Conservation (phyloP, 2,888 invertebrate species). For the Cinara cedri region DNA sequence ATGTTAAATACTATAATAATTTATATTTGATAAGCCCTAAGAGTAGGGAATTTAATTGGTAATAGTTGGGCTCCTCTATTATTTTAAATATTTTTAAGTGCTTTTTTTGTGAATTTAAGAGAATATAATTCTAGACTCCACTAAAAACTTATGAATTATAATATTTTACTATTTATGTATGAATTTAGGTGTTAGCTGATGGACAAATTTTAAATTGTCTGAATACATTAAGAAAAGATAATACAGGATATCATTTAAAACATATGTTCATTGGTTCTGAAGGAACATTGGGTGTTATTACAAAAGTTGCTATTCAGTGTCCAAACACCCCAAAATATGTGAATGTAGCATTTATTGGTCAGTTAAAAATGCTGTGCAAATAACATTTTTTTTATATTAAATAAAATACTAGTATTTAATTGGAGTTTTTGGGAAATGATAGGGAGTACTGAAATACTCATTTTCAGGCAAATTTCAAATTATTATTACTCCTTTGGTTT, state of each 20-base stretch:
- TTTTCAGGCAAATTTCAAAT: too few species aligned
- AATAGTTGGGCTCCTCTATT: too few species aligned
- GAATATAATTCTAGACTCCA: too few species aligned
- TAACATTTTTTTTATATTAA: not conserved
- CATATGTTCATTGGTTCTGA: conserved; percentile 97
- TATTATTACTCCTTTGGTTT: too few species aligned
- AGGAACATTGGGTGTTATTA: conserved; percentile 93
- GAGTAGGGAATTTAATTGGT: too few species aligned
- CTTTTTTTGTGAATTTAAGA: too few species aligned
- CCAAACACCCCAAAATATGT: conserved; percentile 82
- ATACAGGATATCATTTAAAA: conserved; percentile 95
- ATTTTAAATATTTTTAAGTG: too few species aligned
- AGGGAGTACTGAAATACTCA: too few species aligned
- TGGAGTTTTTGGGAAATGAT: too few species aligned
- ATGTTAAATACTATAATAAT: too few species aligned
- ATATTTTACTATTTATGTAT: not conserved
- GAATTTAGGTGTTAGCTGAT: conserved; percentile 76
- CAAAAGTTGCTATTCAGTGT: conserved; percentile 89
- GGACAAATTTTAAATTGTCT: conserved; percentile 86
- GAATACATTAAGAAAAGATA: conserved; percentile 89
- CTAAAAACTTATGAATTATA: not conserved
- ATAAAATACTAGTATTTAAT: conserved; percentile 32
- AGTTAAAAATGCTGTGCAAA: conserved; percentile 31
- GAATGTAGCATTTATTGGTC: conserved; percentile 88
- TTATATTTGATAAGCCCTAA: too few species aligned